Conservation (phyloP, 2,797 vertebrate species). For the Cygnus olor region DNA sequence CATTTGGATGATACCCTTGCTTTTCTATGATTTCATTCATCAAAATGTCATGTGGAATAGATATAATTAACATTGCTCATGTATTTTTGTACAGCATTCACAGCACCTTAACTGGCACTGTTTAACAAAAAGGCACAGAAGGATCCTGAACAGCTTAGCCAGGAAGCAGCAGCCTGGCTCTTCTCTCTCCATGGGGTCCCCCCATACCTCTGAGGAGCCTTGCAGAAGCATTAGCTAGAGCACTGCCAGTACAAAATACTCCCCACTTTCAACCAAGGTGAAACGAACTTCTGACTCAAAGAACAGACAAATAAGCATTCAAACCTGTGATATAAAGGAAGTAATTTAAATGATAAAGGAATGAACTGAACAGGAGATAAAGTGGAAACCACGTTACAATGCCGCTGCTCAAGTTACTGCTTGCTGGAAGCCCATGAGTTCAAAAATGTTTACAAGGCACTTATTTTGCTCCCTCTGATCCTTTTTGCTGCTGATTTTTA, state of each 20-base stretch:
- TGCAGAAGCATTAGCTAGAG: not conserved
- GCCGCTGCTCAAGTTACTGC: not conserved
- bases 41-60: not conserved
- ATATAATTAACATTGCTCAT: not conserved
- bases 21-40: not conserved
- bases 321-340: not conserved
- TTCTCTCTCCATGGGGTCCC: not conserved
- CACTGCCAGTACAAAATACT: not conserved
- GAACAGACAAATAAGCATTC: not conserved
- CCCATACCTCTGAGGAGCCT: not conserved
- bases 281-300: not conserved
- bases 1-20: not conserved
- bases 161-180: not conserved
- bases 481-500: not conserved
- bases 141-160: not conserved
- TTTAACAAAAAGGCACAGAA: not conserved
- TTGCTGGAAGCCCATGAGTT: not conserved
- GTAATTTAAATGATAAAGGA: not conserved
- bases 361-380: not conserved
- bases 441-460: not conserved
- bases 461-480: not conserved
- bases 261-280: not conserved
- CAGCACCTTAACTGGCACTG: not conserved
- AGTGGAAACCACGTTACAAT: accelerated
- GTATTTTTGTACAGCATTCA: not conserved